Evolutionary conservation across 2,113 vertebrate species (phyloP).

Genomic region (Micromys minutus): DNA sequence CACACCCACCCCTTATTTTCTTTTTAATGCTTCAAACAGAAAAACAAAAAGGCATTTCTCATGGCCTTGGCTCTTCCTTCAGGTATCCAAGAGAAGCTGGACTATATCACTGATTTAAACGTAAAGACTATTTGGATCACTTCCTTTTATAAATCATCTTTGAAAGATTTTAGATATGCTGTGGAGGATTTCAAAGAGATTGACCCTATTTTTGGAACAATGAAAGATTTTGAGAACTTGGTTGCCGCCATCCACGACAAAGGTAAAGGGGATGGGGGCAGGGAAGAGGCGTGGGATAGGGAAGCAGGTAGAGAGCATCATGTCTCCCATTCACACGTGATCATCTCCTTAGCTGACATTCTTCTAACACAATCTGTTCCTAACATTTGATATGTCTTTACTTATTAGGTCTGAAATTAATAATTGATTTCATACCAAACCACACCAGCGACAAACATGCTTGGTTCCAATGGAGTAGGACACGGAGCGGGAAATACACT

Average conservation of each 20-base stretch:
- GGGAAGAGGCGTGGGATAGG: too few relatives aligned
- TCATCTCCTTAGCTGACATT: background rate
- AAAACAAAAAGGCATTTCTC: background rate
- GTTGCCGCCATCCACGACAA: constrained; percentile 91
- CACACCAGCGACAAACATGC: constrained; percentile 94
- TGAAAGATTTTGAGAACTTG: constrained; percentile 94
- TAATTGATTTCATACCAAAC: constrained; percentile 97
- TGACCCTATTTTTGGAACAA: constrained; percentile 95
- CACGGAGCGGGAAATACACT: constrained; percentile 87
- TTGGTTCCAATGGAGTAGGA: constrained; percentile 96
- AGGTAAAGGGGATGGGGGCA: constrained; percentile 83
- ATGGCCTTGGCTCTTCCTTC: constrained; percentile 28
- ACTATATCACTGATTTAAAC: constrained; percentile 91
- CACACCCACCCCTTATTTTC: background rate
- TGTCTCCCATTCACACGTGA: background rate
- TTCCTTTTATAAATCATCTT: constrained; percentile 94
- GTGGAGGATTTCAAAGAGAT: constrained; percentile 93
- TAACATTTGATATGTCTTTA: constrained; percentile 52
- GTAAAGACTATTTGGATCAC: constrained; percentile 95
- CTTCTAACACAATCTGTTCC: background rate
- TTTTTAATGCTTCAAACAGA: constrained; percentile 11
- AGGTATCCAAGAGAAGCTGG: constrained; percentile 94
- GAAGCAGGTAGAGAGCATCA: too few relatives aligned
- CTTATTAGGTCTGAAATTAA: constrained; percentile 92
- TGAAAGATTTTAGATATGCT: constrained; percentile 94